Evolutionary conservation across 2,797 vertebrate genomes (phyloP), one percentile per base, ranked within the genome.

Genomic region (Micrastur ruficollis): DNA sequence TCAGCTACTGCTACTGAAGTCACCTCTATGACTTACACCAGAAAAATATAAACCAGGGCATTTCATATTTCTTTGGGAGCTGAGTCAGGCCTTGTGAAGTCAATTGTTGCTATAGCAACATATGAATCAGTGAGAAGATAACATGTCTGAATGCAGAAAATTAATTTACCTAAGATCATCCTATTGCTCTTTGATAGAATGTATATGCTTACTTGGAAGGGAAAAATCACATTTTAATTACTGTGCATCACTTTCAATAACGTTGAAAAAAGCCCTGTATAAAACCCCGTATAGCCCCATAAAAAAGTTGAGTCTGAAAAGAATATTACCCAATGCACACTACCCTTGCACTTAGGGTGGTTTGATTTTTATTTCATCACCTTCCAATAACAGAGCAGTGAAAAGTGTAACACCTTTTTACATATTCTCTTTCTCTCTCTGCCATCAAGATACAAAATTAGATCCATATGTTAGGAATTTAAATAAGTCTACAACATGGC

Each of bases 101-200:
- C 95, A 97, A 38, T 47, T 8, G 96, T 98, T 98, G 91, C 97
- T 90, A 97, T 96, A 91, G 96, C 93, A 98, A 98, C 76, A 0
- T 31, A 72, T 89, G 86, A 97, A 97, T 88, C 65, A 52, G 56
- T 18, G 81, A 97, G 89, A 97, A 94, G 93, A 96, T 93, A 97
- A 92, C 65, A 82, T 72, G 50, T 93, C 82, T 94, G 74, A 97
- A 95, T 59, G 55, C 42, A 93, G 92, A 94, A 75, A 93, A 96
- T 91, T 95, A 82, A 97, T 96, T 97, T 93, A 96, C 66, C 85
- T 95, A 79, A 74, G 53, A 97, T 89, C 61, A 93, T 91, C 90
- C 59, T 70, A 40, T 52, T 95, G 66, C 84, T 89, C 66, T 93
- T 93, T 96, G 81, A 95, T 74, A 79, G n/a, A 27, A 91, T 12